phyloP scores from a whole-genome alignment of 1,140 invertebrate genomes.

The Drosophila sp. region DNA sequence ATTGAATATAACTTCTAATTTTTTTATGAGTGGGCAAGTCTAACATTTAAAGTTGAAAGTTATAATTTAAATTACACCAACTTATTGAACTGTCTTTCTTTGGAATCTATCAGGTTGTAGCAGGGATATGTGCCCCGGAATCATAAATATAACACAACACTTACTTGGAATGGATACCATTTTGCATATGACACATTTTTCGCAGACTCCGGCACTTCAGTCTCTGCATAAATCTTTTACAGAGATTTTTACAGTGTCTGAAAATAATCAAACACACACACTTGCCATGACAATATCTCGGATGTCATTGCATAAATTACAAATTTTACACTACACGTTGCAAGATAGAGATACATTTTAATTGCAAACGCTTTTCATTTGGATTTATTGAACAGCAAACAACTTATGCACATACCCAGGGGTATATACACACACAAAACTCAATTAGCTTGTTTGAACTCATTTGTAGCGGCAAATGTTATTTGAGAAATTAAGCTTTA shows the following conservation, averaged over 20 bases:
- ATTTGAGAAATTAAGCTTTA: conserved; percentile 75
- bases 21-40: too few relatives aligned
- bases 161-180: conserved; percentile 16
- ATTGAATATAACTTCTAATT: too few relatives aligned
- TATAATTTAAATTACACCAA: not conserved
- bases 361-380: conserved; percentile 33
- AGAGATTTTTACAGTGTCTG: conserved; percentile 14
- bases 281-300: not conserved
- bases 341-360: conserved; percentile 31
- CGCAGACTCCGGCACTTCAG: conserved; percentile 20
- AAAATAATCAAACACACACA: conserved; percentile 11
- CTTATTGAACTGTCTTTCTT: not conserved
- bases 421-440: conserved; percentile 36
- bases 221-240: conserved; percentile 24
- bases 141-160: conserved; percentile 10
- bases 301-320: conserved; percentile 13
- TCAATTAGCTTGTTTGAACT: conserved; percentile 72
- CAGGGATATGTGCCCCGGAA: not conserved
- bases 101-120: not conserved
- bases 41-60: too few relatives aligned
- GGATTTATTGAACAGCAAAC: conserved; percentile 56
- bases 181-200: conserved; percentile 71
- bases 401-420: not conserved
- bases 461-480: conserved; percentile 64
- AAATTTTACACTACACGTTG: conserved; percentile 25